Conservation (phyloP, 1,140 invertebrate species). For the Drosophila littoralis region DNA sequence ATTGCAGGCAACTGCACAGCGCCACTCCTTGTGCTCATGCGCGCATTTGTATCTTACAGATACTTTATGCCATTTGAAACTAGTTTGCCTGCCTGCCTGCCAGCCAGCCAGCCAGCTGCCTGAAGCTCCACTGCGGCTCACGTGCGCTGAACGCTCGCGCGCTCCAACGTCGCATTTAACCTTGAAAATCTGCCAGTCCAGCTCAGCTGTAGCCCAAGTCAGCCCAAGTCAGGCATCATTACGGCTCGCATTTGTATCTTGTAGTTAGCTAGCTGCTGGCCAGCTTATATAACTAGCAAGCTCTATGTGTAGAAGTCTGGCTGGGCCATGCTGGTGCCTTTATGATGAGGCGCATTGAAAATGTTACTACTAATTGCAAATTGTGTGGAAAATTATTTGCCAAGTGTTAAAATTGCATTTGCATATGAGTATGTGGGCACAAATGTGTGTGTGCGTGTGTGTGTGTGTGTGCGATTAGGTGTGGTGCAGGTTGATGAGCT, state of each 20-base stretch:
- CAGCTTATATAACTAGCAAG: constrained; percentile 68
- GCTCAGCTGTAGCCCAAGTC: constrained; percentile 28
- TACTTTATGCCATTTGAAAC: constrained; percentile 79
- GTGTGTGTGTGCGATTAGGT: constrained; percentile 13
- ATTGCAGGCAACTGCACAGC: constrained; percentile 52
- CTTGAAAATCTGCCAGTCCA: constrained; percentile 66
- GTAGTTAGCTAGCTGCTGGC: constrained; percentile 43
- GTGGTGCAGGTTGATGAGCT: constrained; percentile 1
- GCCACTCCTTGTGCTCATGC: constrained; percentile 64
- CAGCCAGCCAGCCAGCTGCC: constrained; percentile 34
- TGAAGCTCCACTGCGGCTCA: constrained; percentile 55
- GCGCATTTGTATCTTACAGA: constrained; percentile 68
- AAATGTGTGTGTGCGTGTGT: constrained; percentile 1
- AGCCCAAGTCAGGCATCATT: constrained; percentile 67
- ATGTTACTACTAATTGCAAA: constrained; percentile 76
- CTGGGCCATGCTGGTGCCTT: constrained; percentile 51
- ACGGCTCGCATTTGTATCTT: constrained; percentile 36
- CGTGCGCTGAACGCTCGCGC: constrained; percentile 60
- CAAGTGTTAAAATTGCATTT: constrained; percentile 66
- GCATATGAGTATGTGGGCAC: constrained; percentile 49
- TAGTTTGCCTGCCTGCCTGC: constrained; percentile 50
- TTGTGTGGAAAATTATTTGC: constrained; percentile 79
- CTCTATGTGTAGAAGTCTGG: not conserved
- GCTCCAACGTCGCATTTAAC: constrained; percentile 58
- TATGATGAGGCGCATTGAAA: constrained; percentile 66